phyloP scores from a whole-genome alignment of 2,797 vertebrate genomes.

The Mormyrus proboscirostris region DNA sequence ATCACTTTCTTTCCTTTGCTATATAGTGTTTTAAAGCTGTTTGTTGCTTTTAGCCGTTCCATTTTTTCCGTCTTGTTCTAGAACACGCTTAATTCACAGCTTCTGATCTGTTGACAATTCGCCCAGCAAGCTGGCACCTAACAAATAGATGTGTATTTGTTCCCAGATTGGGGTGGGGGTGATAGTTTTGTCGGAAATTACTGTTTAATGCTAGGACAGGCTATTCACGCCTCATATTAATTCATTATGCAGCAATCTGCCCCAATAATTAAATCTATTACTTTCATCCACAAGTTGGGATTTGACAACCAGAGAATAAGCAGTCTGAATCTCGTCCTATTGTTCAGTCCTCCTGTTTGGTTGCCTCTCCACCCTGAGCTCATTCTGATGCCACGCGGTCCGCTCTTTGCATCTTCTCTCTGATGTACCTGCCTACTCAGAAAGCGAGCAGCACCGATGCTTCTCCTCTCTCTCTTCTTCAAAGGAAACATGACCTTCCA shows the following conservation, averaged over 20 bases:
- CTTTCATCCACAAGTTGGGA: conserved; percentile 43
- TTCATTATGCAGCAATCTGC: conserved; percentile 48
- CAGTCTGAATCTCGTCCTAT: conserved; percentile 56
- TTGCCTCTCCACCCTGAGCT: conserved; percentile 35
- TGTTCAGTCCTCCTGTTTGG: conserved; percentile 34
- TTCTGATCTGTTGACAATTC: not conserved
- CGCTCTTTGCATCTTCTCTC: conserved; percentile 34
- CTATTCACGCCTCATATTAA: conserved; percentile 41
- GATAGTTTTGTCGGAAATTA: conserved; percentile 41
- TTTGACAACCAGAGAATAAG: conserved; percentile 54
- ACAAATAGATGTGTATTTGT: not conserved
- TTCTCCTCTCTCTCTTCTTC: conserved; percentile 19
- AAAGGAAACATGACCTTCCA: conserved; percentile 11
- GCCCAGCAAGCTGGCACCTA: not conserved
- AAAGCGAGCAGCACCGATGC: conserved; percentile 39
- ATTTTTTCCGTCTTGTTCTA: not conserved
- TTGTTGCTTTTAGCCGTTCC: not conserved
- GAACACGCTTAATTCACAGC: not conserved
- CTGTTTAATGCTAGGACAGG: conserved; percentile 39
- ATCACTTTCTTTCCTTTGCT: not conserved
- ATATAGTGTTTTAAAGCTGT: not conserved
- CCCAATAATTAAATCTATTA: conserved; percentile 57
- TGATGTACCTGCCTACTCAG: conserved; percentile 52
- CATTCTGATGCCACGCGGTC: conserved; percentile 54
- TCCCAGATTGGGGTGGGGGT: not conserved